Conservation (phyloP, 2,113 vertebrate genomes). For the Sceloporus tristichus region DNA sequence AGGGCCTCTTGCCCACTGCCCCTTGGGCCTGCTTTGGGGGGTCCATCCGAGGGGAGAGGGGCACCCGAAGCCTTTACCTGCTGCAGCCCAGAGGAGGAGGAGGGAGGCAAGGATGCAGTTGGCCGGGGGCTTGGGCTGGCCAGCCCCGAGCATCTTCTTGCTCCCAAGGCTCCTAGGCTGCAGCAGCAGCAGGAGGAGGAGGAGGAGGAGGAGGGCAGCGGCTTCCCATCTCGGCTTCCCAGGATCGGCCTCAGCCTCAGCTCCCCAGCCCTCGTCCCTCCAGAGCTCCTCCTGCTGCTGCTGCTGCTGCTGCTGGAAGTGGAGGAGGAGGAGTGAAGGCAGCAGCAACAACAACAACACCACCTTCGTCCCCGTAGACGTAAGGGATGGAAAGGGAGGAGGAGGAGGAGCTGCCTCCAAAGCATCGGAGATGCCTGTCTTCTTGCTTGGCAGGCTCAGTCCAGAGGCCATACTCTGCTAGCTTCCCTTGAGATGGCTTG, state of each 20-base stretch:
- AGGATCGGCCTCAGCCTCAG: background rate
- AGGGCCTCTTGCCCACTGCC: too few relatives aligned
- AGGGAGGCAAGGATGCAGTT: background rate
- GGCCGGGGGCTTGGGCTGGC: background rate
- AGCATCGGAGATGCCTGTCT: background rate
- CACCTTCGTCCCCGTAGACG: too few relatives aligned
- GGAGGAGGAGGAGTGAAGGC: background rate
- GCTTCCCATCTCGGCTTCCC: background rate
- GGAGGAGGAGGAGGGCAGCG: background rate
- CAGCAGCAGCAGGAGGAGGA: background rate
- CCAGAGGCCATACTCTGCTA: too few relatives aligned
- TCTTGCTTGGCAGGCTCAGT: too few relatives aligned
- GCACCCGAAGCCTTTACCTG: conserved; percentile 34
- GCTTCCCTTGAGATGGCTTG: too few relatives aligned
- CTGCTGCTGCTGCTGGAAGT: conserved; percentile 14
- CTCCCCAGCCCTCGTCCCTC: background rate
- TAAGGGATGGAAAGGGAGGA: background rate
- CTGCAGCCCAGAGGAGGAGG: background rate
- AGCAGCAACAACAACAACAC: too few relatives aligned
- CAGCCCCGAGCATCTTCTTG: background rate
- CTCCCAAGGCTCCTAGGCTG: background rate
- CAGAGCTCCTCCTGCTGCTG: conserved; percentile 55
- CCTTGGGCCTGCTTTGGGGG: too few relatives aligned
- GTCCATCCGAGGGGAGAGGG: too few relatives aligned
- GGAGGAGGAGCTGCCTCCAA: background rate